Evolutionary conservation across 2,888 invertebrate genomes (phyloP), one percentile per base, ranked within the genome.

Genomic region (Punctoribates punctum): DNA sequence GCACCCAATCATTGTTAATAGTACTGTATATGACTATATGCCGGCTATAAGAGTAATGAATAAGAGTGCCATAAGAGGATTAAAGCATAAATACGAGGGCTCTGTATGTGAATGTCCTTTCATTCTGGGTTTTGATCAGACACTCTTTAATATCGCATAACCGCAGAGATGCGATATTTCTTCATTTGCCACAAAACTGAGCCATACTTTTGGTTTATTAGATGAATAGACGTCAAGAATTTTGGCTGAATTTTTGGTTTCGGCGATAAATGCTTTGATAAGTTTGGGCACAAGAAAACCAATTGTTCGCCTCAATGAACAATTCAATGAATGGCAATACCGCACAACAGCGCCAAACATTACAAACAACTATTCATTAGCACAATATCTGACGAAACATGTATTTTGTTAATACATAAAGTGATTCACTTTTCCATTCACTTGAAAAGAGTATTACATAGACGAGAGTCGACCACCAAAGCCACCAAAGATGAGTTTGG

Each of bases 1-100:
- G 42, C 42, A 70, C 42, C 70, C 70, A 70, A 70, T 70, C 70
- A 70, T 70, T 17, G 38, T 70, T 70, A 70, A 70, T 70, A 70
- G 70, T 70, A 42, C 42, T 23, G 42, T 70, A 25, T 62, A 62
- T 62, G 1, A 29, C 8, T 34, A 62, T 62, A 62, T 34, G 62
- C 20, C 51, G 20, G n/a, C 20, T 38, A 38, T 38, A 29, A 65
- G 70, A 42, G 70, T 70, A 70, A 70, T 70, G 70, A 70, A 70
- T 70, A 27, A 23, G 29, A 70, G 23, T 17, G 34, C 70, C 20
- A 42, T 70, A 70, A 70, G 70, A 70, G 70, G 70, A 70, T 70
- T 70, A 70, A 23, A 15, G 42, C 70, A 42, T 70, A 70, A 38
- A 70, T 65, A 65, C n/a, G 27, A 11, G 8, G 15, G 20, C 5